Evolutionary conservation across 1,140 invertebrate genomes (phyloP).

Genomic region (Drosophila ananassae): DNA sequence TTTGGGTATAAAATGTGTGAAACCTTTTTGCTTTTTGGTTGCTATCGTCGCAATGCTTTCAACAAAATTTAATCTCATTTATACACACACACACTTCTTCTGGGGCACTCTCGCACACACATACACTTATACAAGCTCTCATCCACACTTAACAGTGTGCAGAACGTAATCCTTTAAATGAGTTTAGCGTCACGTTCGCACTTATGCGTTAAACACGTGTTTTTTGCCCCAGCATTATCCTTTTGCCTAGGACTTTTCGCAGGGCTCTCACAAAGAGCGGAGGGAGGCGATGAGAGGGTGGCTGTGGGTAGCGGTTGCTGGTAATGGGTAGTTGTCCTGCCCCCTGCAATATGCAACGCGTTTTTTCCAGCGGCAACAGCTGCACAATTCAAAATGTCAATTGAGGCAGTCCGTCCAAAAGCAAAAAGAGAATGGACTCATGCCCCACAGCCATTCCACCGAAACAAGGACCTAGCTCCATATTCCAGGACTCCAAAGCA

Average conservation of each 20-base stretch:
- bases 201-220: conserved; percentile 82
- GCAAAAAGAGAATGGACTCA: conserved; percentile 38
- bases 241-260: conserved; percentile 59
- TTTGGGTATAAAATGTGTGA: conserved; percentile 1
- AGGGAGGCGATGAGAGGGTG: not conserved
- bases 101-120: conserved; percentile 21
- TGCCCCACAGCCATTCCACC: conserved; percentile 23
- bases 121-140: conserved; percentile 8
- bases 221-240: conserved; percentile 75
- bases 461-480: conserved; percentile 33
- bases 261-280: not conserved
- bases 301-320: not conserved
- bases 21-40: conserved; percentile 51
- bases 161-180: conserved; percentile 79
- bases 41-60: conserved; percentile 56
- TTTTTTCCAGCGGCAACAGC: conserved; percentile 64
- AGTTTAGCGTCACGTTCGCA: conserved; percentile 82
- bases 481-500: conserved; percentile 37
- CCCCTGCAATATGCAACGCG: conserved; percentile 51
- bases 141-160: conserved; percentile 56
- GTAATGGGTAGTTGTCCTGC: not conserved
- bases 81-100: conserved; percentile 20
- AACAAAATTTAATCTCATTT: conserved; percentile 80
- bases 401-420: conserved; percentile 65
- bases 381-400: conserved; percentile 82